These are phyloP conservation scores for Lagocephalus sceleratus DNA, from an alignment of 2,797 vertebrate species.

Conservation along the genomic window DNA sequence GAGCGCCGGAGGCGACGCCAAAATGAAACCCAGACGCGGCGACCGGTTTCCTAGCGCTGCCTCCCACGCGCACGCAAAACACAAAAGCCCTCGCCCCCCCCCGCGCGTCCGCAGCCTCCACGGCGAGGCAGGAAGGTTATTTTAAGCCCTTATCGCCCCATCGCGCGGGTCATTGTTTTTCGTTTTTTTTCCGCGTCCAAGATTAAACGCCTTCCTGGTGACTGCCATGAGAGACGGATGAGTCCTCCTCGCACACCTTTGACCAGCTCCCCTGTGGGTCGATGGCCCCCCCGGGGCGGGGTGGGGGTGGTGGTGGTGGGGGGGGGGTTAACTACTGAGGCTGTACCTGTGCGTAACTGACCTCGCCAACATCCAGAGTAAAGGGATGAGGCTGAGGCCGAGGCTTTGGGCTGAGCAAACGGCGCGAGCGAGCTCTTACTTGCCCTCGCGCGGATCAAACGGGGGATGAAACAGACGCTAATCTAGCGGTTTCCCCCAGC, in stretches of 20 bases:
- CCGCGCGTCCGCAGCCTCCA: slow-evolving; percentile 33
- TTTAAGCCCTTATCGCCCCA: slow-evolving; percentile 51
- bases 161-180: slow-evolving; percentile 55
- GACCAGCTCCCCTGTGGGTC: slow-evolving; percentile 42
- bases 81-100: slow-evolving; percentile 40
- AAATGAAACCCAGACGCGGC: slow-evolving; percentile 40
- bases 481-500: slow-evolving; percentile 16
- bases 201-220: slow-evolving; percentile 28
- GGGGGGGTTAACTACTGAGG: slow-evolving; percentile 79
- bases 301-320: too few relatives aligned
- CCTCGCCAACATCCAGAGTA: slow-evolving; percentile 55
- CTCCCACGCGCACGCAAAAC: slow-evolving; percentile 26
- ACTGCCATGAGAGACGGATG: slow-evolving; percentile 15
- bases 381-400: slow-evolving; percentile 38
- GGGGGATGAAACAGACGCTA: slow-evolving; percentile 23
- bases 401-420: slow-evolving; percentile 1
- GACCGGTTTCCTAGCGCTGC: slow-evolving; percentile 29
- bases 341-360: slow-evolving; percentile 76
- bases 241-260: slow-evolving; percentile 6
- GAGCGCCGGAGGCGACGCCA: slow-evolving; percentile 27
- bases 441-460: slow-evolving; percentile 27
- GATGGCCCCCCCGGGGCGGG: too few relatives aligned
- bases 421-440: slow-evolving; percentile 21
- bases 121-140: slow-evolving; percentile 35
- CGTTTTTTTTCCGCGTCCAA: slow-evolving; percentile 27